These are phyloP conservation scores for Cichladusa arquata DNA, from an alignment of 2,113 vertebrate genomes.

Conservation along the genomic window DNA sequence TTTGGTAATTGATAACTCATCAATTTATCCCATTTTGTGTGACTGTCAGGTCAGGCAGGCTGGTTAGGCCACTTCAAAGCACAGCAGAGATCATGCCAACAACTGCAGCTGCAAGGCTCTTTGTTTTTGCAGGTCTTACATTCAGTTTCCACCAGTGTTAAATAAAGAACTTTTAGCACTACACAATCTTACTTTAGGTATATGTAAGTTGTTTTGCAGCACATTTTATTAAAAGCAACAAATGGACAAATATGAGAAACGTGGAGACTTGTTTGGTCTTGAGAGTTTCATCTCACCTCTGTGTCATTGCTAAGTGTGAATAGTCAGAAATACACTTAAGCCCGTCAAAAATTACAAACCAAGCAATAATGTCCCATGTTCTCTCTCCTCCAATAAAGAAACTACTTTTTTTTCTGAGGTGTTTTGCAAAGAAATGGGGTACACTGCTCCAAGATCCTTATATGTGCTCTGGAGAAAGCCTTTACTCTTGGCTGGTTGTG, in stretches of 20 bases:
- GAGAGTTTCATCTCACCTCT: not conserved
- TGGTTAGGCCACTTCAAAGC: not conserved
- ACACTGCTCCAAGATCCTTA: not conserved
- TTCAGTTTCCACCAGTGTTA: not conserved
- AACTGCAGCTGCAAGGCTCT: not conserved
- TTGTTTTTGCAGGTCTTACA: not conserved
- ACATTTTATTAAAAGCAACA: not conserved
- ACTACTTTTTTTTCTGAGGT: not conserved
- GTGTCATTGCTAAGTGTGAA: not conserved
- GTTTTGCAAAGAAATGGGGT: not conserved
- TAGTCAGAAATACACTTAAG: not conserved
- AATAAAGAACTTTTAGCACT: not conserved
- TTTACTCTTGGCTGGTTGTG: not conserved
- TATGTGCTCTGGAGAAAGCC: not conserved
- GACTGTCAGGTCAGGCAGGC: not conserved
- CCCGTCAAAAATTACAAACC: not conserved
- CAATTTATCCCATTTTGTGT: not conserved
- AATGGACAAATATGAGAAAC: not conserved
- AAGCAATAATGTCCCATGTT: not conserved
- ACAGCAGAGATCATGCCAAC: not conserved
- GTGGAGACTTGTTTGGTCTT: not conserved
- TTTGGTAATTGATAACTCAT: not conserved
- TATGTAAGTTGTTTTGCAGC: not conserved
- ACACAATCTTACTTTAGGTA: not conserved
- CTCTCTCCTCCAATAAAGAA: not conserved